Base-by-base conservation (phyloP, 1,140 invertebrate genomes). In the Sinonovacula constricta region DNA sequence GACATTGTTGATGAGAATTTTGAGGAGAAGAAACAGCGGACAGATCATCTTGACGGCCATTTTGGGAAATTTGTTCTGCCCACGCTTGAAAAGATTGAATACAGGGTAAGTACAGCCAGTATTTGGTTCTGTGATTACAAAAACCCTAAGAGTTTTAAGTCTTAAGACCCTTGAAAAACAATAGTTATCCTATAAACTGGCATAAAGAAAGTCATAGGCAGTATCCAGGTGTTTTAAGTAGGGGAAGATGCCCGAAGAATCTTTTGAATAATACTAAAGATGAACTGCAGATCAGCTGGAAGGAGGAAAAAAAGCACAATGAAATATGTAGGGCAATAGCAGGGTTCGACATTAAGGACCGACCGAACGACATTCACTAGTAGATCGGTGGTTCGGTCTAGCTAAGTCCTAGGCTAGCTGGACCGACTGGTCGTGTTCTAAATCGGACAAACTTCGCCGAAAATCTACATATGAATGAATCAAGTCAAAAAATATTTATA, bases 61-160 rank as follows among this genome's bases (percentile, higher is more conserved):
- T 81, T 81, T 68, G 76, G 80, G n/a, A 53, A 78, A 53, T 65
- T 78, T 79, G 54, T 72, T 15, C 75, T 71, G 69, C 80, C 80
- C 30, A 66, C 62, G n/a, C 51, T 81, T 34, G 80, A 81, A 28
- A 81, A 69, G 49, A 51, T 81, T 4, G 75, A 81, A 59, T 81
- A 57, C 53, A 71, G 63, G 68, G 80, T 81, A 81, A 69, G 18
- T n/a, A 22, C 10, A 69, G 18, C 15, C n/a, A 22, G 24, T 56
- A 5, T 56, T 56, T 18, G 7, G 5, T 7, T 56, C 24, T 24
- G 10, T 7, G 7, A 24, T 56, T 10, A 56, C 24, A 56, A 12
- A 56, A 7, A 18, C 24, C 5, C 24, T 45, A 45, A 10, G 39
- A 10, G 39, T 45, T 45, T 10, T 45, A 45, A 45, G 7, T 45